Evolutionary conservation across 2,888 invertebrate genomes (phyloP).

Genomic region (Arrhopalites spinosus): DNA sequence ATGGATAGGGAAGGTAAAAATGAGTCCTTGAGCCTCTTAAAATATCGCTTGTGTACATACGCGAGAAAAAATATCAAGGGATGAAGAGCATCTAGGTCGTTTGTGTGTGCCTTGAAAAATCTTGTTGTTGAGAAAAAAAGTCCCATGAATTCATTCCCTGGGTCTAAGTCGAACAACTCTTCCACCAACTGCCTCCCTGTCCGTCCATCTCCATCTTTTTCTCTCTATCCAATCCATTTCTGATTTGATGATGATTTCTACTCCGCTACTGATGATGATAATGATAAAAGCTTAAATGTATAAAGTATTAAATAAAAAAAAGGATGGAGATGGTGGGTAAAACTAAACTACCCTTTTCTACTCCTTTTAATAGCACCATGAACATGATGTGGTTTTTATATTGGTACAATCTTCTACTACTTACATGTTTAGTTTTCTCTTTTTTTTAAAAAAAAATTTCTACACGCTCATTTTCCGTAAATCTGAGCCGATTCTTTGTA

Average conservation of each 20-base stretch:
- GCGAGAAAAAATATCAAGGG: too few species aligned
- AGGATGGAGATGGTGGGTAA: background rate
- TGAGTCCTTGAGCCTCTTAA: background rate
- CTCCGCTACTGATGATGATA: conserved; percentile 28
- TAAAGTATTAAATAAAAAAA: conserved; percentile 14
- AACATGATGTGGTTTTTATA: background rate
- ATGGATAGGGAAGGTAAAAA: background rate
- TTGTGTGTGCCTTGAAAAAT: too few species aligned
- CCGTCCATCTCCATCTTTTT: background rate
- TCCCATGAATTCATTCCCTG: too few species aligned
- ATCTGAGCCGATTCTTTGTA: background rate
- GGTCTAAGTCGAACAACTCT: too few species aligned
- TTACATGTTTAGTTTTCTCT: too few species aligned
- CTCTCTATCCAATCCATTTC: conserved; percentile 23
- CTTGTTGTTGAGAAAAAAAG: too few species aligned
- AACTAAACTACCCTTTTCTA: background rate
- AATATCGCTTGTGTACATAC: too few species aligned
- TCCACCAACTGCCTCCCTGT: too few species aligned
- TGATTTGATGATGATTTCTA: conserved; percentile 36
- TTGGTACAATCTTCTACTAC: too few species aligned
- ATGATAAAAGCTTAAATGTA: conserved; percentile 23
- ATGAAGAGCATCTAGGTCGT: too few species aligned
- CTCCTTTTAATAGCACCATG: background rate
- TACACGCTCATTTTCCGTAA: too few species aligned
- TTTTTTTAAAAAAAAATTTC: too few species aligned